Base-by-base conservation (phyloP, 1,140 invertebrate genomes). In the Glossosoma conforme region DNA sequence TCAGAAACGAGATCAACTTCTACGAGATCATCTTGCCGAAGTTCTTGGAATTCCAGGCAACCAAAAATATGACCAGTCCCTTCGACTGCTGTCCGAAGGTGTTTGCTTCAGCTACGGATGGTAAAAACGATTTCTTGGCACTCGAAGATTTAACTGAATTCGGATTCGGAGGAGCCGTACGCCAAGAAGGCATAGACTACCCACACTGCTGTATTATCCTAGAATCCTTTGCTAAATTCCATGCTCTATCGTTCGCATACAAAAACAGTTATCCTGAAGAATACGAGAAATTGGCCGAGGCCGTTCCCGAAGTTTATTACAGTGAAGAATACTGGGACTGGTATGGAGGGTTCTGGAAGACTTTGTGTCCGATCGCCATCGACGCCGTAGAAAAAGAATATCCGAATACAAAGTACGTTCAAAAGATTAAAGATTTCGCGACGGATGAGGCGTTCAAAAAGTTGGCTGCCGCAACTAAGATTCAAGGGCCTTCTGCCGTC, bases 221-320 rank as follows among this genome's bases (percentile, higher is more conserved):
- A 33, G 71, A 77, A 61, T 66, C 76, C 1, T 62, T 87, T 14
- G 85, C 83, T 0, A 76, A 76, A 58, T 85, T 81, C 56, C 86
- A 88, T 64, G 82, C 80, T 2, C 58, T 86, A 3, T 81, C 81
- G 0, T 77, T 85, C 50, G 85, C 84, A 0, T 80, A 80, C 56
- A 83, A 75, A 64, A 77, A 85, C 50, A 75, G 85, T 53, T 61
- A 80, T 15, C 74, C 74, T 1, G 64, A 79, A 6, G 65, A 75
- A 38, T 86, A 84, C 60, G 53, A 70, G 30, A 59, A 70, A 45
- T 64, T 79, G 0, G 66, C 60, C 3, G 62, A 61, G 11, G 15
- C 30, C 8, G 25, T 77, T 1, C 60, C 65, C 18, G 75, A 84
- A 65, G 78, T 75, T 0, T 86, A 85, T 55, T 85, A 81, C 54